Base-by-base conservation (phyloP, 2,113 vertebrate genomes). In the Cyanocitta stelleri region DNA sequence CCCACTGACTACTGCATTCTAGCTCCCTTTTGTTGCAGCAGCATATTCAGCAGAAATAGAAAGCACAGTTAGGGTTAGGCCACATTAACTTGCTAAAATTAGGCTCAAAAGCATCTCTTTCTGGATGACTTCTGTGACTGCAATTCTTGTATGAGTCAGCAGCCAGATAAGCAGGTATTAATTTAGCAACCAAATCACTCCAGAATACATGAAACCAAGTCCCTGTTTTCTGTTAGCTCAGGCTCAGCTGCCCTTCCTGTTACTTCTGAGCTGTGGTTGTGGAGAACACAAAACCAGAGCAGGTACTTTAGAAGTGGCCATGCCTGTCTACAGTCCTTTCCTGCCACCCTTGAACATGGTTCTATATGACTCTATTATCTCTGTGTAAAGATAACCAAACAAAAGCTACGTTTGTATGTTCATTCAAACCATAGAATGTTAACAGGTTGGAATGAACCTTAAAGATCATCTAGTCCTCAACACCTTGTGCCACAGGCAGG, bases 401-500 rank as follows among this genome's bases (percentile, higher is more conserved):
- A 84, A 80, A 88, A 86, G 23, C 33, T 56, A 52, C 8, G 21
- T n/a, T 81, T 63, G 6, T 24, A 46, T 86, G 32, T 52, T 63
- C 4, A 59, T 35, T 88, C 30, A 55, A 52, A 67, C 17, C 16
- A 58, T 3, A 32, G 16, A 22, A 66, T 44, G 58, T 37, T 51
- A 32, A 49, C 1, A 3, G 12, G 16, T 6, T 66, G 27, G 11
- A 64, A 51, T 33, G 19, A 13, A 44, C 33, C 33, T 33, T 29
- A 35, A 64, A 58, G 32, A 29, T 33, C 26, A 58, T 16, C 26
- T 19, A 32, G 37, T 29, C 10, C 67, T 48, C 33, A 52, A 13
- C 0, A 0, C 12, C 37, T 51, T 37, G 17, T 44, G 59, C 8
- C 3, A 44, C 10, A 5, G 19, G 19, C 19, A 19, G n/a, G 37